Base-by-base conservation (phyloP, 1,140 invertebrate genomes). In the Drosophila bipectinata region DNA sequence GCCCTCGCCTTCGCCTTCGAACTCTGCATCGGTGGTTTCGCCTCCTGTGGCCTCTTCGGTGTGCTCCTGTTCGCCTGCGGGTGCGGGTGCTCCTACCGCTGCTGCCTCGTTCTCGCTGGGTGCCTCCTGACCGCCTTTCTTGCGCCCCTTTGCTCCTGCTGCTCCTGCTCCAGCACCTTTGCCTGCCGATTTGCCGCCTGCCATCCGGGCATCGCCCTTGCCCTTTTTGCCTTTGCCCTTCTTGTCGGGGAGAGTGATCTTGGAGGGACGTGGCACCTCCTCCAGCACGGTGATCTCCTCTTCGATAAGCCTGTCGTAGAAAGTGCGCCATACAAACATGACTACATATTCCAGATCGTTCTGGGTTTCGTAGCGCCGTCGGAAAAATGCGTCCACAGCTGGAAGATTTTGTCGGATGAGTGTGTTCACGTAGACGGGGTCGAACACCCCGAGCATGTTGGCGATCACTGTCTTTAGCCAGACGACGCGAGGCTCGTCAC, bases 241-340 rank as follows among this genome's bases (percentile, higher is more conserved):
- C 24, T 90, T 90, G 10, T 91, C 79, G 14, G 74, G 59, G 24
- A 73, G 49, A 0, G 44, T 8, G 18, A 4, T 9, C 9, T 34
- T 57, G 5, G 79, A 60, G 5, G 82, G 80, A 0, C 72, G 77
- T 10, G 72, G 79, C 64, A 73, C 93, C 92, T 94, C 93, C 78
- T 94, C 93, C 77, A 93, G 92, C 54, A 94, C 92, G 0, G 92
- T 84, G 15, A 94, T 91, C 90, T 94, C 94, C 81, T 94, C 93
- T 72, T 94, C 92, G 24, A 93, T 74, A 4, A 93, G 79, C 78
- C 93, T 92, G 59, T 92, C 93, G 54, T 92, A 92, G 60, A 92
- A 93, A 0, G 94, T 94, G 73, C 93, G 93, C 82, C 94, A 94
- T 60, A 94, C 92, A 49, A 92, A 93, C 60, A 94, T 71, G 12